phyloP scores from a whole-genome alignment of 2,888 invertebrate species.

The Agrilus mali region DNA sequence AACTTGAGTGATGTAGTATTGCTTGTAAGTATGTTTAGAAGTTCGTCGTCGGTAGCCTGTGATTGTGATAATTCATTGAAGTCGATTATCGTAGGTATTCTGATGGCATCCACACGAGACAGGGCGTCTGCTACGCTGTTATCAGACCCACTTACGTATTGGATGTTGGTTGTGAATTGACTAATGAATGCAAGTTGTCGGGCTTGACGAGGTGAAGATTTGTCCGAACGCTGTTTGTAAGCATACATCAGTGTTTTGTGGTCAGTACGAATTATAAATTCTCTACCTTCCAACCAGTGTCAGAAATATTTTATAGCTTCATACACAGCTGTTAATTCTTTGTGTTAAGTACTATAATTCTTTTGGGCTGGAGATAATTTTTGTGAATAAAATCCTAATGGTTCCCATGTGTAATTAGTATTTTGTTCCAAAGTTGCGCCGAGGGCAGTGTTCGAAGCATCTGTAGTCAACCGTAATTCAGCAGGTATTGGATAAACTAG shows the following conservation, averaged over 20 bases:
- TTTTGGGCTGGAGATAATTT: too few relatives aligned
- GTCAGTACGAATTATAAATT: too few relatives aligned
- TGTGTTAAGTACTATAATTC: too few relatives aligned
- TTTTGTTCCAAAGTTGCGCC: neutral
- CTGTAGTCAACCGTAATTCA: neutral
- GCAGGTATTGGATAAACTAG: constrained; percentile 13
- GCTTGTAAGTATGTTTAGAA: neutral
- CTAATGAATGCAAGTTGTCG: neutral
- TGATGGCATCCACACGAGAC: neutral
- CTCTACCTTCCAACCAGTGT: too few relatives aligned
- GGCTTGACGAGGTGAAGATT: neutral
- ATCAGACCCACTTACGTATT: neutral
- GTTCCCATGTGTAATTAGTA: neutral
- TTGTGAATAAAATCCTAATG: neutral
- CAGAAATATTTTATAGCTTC: too few relatives aligned
- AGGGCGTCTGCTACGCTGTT: neutral
- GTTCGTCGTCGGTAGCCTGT: constrained; percentile 3
- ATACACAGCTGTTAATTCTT: too few relatives aligned
- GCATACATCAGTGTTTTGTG: too few relatives aligned
- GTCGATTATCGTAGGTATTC: neutral
- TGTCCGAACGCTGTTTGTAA: neutral
- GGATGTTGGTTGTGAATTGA: neutral
- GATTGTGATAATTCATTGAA: neutral
- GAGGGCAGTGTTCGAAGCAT: neutral
- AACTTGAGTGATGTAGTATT: constrained; percentile 2